These are phyloP conservation scores for Tachina grossa DNA, from an alignment of 2,888 invertebrate genomes.

Conservation along the genomic window DNA sequence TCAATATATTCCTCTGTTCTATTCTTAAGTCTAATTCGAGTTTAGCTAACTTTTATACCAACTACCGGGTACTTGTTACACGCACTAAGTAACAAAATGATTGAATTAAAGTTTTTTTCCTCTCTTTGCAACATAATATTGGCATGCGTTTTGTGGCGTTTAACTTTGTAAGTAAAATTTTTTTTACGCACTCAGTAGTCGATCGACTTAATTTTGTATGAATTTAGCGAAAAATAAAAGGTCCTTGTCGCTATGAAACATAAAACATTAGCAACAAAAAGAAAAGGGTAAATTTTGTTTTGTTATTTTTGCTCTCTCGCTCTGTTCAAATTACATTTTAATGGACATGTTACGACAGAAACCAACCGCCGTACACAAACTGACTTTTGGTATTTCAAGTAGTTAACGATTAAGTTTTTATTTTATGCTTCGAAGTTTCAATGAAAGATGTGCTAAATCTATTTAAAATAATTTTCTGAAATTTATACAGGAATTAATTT, in stretches of 20 bases:
- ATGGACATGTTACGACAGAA: slow-evolving; percentile 56
- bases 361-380: slow-evolving; percentile 5
- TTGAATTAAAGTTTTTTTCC: slow-evolving; percentile 52
- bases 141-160: slow-evolving; percentile 61
- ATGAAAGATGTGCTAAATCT: background rate
- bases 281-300: slow-evolving; percentile 1
- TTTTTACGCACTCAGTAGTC: background rate
- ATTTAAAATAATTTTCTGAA: slow-evolving; percentile 9
- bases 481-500: slow-evolving; percentile 21
- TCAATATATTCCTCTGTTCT: too few species aligned
- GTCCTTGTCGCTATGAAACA: slow-evolving; percentile 26
- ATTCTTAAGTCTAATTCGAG: too few species aligned
- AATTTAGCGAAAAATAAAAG: slow-evolving; percentile 11
- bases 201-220: background rate
- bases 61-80: slow-evolving; percentile 1
- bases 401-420: slow-evolving; percentile 19
- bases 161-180: slow-evolving; percentile 14
- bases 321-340: slow-evolving; percentile 67
- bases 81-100: slow-evolving; percentile 42
- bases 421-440: background rate
- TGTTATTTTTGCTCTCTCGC: background rate
- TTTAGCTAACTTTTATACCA: background rate
- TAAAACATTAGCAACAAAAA: slow-evolving; percentile 7
- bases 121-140: slow-evolving; percentile 49
- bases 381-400: slow-evolving; percentile 21